Evolutionary conservation across 1,140 invertebrate genomes (phyloP), one percentile per base, ranked within the genome.

Genomic region (Panagrolaimus sp.): DNA sequence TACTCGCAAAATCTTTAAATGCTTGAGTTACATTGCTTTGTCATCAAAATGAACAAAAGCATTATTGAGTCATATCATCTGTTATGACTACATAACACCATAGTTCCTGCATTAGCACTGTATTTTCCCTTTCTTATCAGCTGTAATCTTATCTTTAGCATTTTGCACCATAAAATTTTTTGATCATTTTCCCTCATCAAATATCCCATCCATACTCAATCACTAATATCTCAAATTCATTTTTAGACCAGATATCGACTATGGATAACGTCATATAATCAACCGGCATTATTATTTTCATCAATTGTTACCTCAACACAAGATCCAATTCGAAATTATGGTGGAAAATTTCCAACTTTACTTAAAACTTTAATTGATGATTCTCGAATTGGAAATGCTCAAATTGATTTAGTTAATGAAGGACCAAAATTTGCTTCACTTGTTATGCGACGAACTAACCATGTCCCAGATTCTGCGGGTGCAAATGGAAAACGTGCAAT

Each of bases 341-440:
- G 52, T 6, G 52, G 28, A 58, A 28, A 21, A 8, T 58, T 58
- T 17, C 52, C 52, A 21, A 26, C 52, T 12, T 26, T 26, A 28
- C 17, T 58, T 21, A 58, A 58, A 21, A 21, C 52, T 12, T n/a
- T 58, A 4, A 26, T 58, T 21, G 52, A 21, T 12, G 28, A 58
- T 8, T 21, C 28, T 58, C 21, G 28, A 10, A 21, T 21, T 12
- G 52, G 52, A 2, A 12, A 58, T 21, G 52, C 52, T 0, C 52
- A 58, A 58, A 28, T 58, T 28, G 52, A 58, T 24, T 17, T 58
- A 28, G 28, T 58, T 28, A 28, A 26, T 28, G 52, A 58, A 26
- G 52, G 28, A 26, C 28, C 52, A 21, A 21, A 58, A 28, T 58
- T 58, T 58, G 52, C 52, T 58, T 58, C 52, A n/a, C 28, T 58